These are phyloP conservation scores for Calephelis perditalis DNA, from an alignment of 2,888 invertebrate genomes.

Conservation along the genomic window DNA sequence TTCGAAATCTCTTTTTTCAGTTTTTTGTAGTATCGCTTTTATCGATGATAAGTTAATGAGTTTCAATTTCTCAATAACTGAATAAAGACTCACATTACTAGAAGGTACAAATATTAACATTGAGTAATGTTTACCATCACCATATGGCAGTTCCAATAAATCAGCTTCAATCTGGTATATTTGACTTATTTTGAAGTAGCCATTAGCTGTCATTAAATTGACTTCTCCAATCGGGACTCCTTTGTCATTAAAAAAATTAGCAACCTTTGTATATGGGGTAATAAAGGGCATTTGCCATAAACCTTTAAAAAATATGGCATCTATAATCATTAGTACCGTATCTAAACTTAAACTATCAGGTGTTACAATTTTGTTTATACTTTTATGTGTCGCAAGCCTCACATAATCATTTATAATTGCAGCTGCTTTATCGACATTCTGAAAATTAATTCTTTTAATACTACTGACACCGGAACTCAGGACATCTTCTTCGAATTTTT, in stretches of 20 bases:
- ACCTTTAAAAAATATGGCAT: conserved; percentile 60
- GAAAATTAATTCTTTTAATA: conserved; percentile 41
- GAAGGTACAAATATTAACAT: conserved; percentile 82
- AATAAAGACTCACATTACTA: conserved; percentile 50
- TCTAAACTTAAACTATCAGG: conserved; percentile 42
- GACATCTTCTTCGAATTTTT: conserved; percentile 38
- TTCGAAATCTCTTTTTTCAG: conserved; percentile 55
- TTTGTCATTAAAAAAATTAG: conserved; percentile 47
- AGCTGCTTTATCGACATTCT: conserved; percentile 39
- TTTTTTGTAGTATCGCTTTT: conserved; percentile 51
- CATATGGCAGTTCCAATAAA: conserved; percentile 59
- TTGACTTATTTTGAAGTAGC: conserved; percentile 36
- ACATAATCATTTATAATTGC: conserved; percentile 44
- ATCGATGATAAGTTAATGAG: conserved; percentile 62
- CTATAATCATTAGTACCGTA: conserved; percentile 43
- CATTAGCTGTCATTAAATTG: conserved; percentile 47
- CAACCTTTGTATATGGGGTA: conserved; percentile 42
- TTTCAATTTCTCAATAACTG: conserved; percentile 67
- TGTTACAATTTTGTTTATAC: conserved; percentile 49
- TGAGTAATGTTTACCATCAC: conserved; percentile 59
- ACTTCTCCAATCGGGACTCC: conserved; percentile 48
- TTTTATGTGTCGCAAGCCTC: conserved; percentile 41
- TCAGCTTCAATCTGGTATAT: conserved; percentile 41
- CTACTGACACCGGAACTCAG: conserved; percentile 38
- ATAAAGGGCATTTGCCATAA: conserved; percentile 48